Percentiles rank a stretch among this genome's conserved stretches.
phyloP scores from a whole-genome alignment of 2,113 vertebrate species.

The Clupea harengus region DNA sequence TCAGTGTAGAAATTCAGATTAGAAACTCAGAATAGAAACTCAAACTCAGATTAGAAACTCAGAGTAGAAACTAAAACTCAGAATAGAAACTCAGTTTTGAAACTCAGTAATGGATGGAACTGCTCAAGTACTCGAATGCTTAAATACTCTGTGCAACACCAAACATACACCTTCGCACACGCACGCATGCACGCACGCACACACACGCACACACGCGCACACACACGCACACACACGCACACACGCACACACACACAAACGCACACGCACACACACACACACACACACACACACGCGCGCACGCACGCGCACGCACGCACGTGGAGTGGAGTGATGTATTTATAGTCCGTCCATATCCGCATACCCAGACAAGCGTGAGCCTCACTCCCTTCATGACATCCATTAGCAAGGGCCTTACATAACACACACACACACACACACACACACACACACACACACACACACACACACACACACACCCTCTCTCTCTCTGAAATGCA shows the following conservation, averaged over 20 bases:
- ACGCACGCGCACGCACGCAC: neutral
- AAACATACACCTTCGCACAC: too few species aligned
- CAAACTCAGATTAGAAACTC: too few species aligned
- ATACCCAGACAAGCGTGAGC: neutral
- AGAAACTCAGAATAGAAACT: too few species aligned
- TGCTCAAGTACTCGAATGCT: too few species aligned
- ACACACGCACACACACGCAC: neutral
- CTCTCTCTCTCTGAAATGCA: neutral
- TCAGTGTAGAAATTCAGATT: too few species aligned
- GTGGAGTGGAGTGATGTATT: neutral
- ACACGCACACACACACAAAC: neutral
- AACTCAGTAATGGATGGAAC: too few species aligned
- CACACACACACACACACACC: neutral
- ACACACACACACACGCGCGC: neutral
- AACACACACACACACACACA: slow-evolving; percentile 11
- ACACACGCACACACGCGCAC: neutral
- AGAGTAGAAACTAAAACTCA: too few species aligned
- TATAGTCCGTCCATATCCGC: neutral
- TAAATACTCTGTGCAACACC: too few species aligned
- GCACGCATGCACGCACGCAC: too few species aligned
- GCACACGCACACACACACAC: neutral
- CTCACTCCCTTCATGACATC: neutral
- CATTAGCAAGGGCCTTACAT: slow-evolving; percentile 3
- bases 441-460: slow-evolving; percentile 18
- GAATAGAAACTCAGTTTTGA: too few species aligned